A percentile compares a stretch with the other conserved stretches of the same genome.
These are phyloP conservation scores for Drosophila nigromelanica DNA, from an alignment of 1,140 invertebrate genomes.

Conservation along the genomic window DNA sequence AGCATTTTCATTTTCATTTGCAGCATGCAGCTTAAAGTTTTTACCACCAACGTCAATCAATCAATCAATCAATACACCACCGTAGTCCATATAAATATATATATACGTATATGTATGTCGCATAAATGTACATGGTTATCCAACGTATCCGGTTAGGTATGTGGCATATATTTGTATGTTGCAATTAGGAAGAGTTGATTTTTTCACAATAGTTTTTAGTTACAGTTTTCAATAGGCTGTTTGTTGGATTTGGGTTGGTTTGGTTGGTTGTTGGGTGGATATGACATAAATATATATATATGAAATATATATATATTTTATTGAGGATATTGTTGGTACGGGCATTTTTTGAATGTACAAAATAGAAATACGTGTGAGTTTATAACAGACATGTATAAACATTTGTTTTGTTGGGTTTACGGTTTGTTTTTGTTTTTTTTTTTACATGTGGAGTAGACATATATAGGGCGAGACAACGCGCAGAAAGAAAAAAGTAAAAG, in stretches of 20 bases:
- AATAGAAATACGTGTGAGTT: slow-evolving; percentile 62
- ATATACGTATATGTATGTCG: slow-evolving; percentile 16
- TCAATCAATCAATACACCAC: slow-evolving; percentile 74
- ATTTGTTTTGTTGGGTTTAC: slow-evolving; percentile 29
- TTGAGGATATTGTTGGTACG: slow-evolving; percentile 68
- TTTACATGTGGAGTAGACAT: slow-evolving; percentile 64
- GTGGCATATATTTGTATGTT: slow-evolving; percentile 16
- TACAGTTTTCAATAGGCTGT: slow-evolving; percentile 71
- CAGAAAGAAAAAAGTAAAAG: slow-evolving; percentile 77
- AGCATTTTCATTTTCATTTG: slow-evolving; percentile 45
- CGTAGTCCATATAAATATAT: slow-evolving; percentile 36
- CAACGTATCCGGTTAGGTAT: slow-evolving; percentile 50
- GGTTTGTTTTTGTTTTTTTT: slow-evolving; percentile 32
- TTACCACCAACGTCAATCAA: slow-evolving; percentile 65
- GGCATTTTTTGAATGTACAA: slow-evolving; percentile 71
- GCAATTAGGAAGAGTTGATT: slow-evolving; percentile 48
- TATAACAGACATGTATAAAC: slow-evolving; percentile 60
- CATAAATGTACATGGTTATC: slow-evolving; percentile 42
- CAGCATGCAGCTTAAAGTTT: slow-evolving; percentile 66
- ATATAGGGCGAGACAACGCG: slow-evolving; percentile 62
- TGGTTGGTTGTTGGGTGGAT: slow-evolving; percentile 45
- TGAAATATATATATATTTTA: slow-evolving; percentile 37
- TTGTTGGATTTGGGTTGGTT: slow-evolving; percentile 49
- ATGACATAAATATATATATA: slow-evolving; percentile 36
- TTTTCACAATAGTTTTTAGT: slow-evolving; percentile 61